Evolutionary conservation across 2,113 vertebrate species (phyloP), one percentile per base, ranked within the genome.

Genomic region (Mixornis gularis): DNA sequence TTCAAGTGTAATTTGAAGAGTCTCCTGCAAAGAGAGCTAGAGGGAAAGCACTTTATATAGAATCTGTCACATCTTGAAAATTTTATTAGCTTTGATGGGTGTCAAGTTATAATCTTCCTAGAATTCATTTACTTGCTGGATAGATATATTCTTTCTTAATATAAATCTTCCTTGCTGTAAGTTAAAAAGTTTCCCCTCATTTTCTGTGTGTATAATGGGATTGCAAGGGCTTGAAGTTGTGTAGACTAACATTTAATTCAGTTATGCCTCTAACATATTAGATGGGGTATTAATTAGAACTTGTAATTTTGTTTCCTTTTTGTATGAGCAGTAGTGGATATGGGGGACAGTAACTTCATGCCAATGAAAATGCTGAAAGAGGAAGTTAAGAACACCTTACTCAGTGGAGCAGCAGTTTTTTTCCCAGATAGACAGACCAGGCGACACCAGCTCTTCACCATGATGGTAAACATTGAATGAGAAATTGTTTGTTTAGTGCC

Each of bases 351-450:
- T 30, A 97, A 98, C 85, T 97, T 96, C 6, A 48, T 90, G 12
- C 96, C 98, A 60, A 90, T 98, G 89, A 98, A 97, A 80, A 96
- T 97, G 79, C 95, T 99, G 52, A 98, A 98, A 71, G 98, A 98
- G 70, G 99, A 99, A 94, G 98, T 99, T 9, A 97, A 98, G 65
- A 99, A 98, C 80, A 98, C 99, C 36, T 97, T 99, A 87, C 98
- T 99, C 26, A 98, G 97, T 8, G 99, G 99, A 95, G 99, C 99
- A 10, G 98, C 98, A n/a, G 96, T 99, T 95, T 99, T 99, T 94
- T 99, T 99, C 96, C 99, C 99, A 24, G 98, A 99, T 78, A 98
- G 99, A 89, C 97, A 97, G 48, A 97, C 97, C 92, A 97, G 99
- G 60, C 95, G 99, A 44, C 97, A 98, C 73, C 99, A 98, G 88